Evolutionary conservation across 2,797 vertebrate genomes (phyloP), one percentile per base, ranked within the genome.

Genomic region (Hipposideros larvatus): DNA sequence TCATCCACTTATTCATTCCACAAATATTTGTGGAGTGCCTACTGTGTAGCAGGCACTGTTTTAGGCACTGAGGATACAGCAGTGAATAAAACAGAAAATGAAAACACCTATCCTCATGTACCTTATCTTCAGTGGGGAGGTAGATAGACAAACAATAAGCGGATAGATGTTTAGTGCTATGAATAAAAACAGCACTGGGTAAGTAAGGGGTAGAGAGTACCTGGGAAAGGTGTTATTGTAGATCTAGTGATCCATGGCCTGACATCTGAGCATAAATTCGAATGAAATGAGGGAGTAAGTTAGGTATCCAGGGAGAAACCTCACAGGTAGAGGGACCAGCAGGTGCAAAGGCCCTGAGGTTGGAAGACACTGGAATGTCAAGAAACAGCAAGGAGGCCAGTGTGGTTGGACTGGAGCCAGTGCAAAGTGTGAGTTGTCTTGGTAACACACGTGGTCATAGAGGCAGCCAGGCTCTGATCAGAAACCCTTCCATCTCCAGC

Each of bases 281-380:
- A 68, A 70, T 77, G 68, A 48, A 71, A 78, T 22, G n/a, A 91
- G 3, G 10, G 21, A 74, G 22, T 26, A 26, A 48, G 26, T 55
- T 13, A 22, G 68, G 11, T 10, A n/a, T 8, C 28, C 14, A 13
- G n/a, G 28, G 63, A 21, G 31, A 34, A 77, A 21, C 4, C 6
- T 28, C 13, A 31, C 43, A 87, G 22, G 28, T 34, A 93, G 26
- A 31, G 48, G 11, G 34, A 19, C 2, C 63, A 73, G 28, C n/a
- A 4, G 5, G 7, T 74, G 31, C 93, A 91, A 89, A 95, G 90
- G 53, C 70, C 48, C 79, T 66, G 70, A 26, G 84, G 80, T 84
- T 9, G 41, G 34, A 41, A 28, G 31, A 51, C 7, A 22, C 19
- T 13, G 34, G 34, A 1, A 0, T 86, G 31, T 7, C 57, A 26